A percentile compares a stretch with the other conserved stretches of the same genome.
These are phyloP conservation scores for Lasioglossum vierecki DNA, from an alignment of 2,888 invertebrate species.

Conservation along the genomic window DNA sequence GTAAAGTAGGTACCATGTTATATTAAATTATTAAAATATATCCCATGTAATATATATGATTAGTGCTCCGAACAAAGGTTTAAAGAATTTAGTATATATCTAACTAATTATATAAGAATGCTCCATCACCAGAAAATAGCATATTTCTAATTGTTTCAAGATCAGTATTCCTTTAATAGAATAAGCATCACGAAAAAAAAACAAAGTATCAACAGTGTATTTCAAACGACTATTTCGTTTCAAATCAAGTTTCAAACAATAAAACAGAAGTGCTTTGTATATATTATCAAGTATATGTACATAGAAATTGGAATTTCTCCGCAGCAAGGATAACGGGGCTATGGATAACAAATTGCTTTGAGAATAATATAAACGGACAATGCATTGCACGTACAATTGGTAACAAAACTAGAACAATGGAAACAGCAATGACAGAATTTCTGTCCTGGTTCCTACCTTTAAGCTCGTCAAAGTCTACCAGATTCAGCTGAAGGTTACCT, in stretches of 20 bases:
- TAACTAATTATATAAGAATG: slow-evolving; percentile 50
- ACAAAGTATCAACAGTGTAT: slow-evolving; percentile 4
- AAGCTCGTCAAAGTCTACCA: slow-evolving; percentile 91
- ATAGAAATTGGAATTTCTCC: slow-evolving; percentile 36
- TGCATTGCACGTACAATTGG: slow-evolving; percentile 57
- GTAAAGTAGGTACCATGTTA: slow-evolving; percentile 83
- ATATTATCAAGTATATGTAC: slow-evolving; percentile 26
- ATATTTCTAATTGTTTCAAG: slow-evolving; percentile 38
- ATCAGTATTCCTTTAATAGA: slow-evolving; percentile 21
- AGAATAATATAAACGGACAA: slow-evolving; percentile 61
- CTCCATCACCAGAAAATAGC: slow-evolving; percentile 78
- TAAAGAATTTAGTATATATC: slow-evolving; percentile 44
- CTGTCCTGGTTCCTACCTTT: slow-evolving; percentile 86
- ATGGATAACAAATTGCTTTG: slow-evolving; percentile 44
- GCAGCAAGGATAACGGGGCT: slow-evolving; percentile 48
- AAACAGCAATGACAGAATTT: slow-evolving; percentile 67
- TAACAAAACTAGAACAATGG: slow-evolving; percentile 64
- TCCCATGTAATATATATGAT: slow-evolving; percentile 61
- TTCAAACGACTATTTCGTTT: slow-evolving; percentile 18
- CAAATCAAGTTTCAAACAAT: slow-evolving; percentile 20
- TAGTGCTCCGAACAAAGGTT: slow-evolving; percentile 62
- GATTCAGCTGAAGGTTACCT: slow-evolving; percentile 94
- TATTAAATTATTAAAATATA: slow-evolving; percentile 63
- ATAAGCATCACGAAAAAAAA: slow-evolving; percentile 5
- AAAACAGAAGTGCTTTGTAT: slow-evolving; percentile 31